Percentiles rank a stretch among this genome's conserved stretches.
phyloP scores from a whole-genome alignment of 2,797 vertebrate species.

The Potorous gilbertii region DNA sequence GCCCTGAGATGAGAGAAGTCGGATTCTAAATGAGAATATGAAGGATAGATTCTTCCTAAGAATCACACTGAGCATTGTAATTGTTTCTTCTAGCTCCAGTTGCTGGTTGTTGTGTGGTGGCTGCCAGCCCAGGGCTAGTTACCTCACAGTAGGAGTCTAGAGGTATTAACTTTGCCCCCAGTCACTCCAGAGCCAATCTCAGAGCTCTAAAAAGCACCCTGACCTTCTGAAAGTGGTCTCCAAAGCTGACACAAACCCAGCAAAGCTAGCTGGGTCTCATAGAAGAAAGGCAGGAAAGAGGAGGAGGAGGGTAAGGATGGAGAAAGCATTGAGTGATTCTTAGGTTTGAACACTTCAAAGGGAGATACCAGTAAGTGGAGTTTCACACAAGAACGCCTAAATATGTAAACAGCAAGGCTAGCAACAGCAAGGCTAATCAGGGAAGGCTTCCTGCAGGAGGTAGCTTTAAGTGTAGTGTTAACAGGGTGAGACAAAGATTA shows the following conservation, averaged over 20 bases:
- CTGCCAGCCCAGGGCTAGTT: too few species aligned
- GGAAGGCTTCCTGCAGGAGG: not conserved
- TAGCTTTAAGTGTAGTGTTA: not conserved
- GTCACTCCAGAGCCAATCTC: not conserved
- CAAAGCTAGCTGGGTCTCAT: not conserved
- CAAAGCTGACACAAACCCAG: not conserved
- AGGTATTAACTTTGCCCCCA: not conserved
- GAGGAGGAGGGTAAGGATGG: not conserved
- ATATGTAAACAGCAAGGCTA: not conserved
- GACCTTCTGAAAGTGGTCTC: not conserved
- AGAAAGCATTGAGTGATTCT: not conserved
- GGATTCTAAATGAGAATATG: not conserved
- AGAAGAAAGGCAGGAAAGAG: not conserved
- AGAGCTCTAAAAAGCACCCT: not conserved
- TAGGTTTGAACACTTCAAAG: not conserved
- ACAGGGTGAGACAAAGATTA: not conserved
- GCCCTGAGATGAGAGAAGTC: not conserved
- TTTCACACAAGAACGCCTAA: not conserved
- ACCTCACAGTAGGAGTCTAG: not conserved
- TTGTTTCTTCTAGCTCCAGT: not conserved
- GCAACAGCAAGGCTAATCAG: not conserved
- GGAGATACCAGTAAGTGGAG: not conserved
- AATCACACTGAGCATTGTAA: not conserved
- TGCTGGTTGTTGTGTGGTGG: not conserved
- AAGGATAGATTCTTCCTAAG: not conserved